Base-by-base conservation (phyloP, 2,797 vertebrate genomes). In the Mycteria americana region DNA sequence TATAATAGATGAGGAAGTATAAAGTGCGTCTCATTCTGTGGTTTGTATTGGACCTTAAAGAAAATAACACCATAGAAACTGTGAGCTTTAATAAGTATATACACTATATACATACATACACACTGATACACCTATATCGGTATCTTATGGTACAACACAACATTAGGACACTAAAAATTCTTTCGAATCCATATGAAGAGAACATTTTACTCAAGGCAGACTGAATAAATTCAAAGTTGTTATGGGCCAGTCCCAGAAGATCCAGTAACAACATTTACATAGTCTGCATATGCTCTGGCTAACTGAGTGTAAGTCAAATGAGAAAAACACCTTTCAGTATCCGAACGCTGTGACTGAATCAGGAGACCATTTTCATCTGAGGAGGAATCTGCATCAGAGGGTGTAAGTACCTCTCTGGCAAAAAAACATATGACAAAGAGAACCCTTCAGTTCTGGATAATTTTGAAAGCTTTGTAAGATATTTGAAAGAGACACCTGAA, bases 181-280 rank as follows among this genome's bases (percentile, higher is more conserved):
- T 65, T 91, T 51, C 4, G 3, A 74, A 48, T 69, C 37, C 14
- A 43, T 50, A 19, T 22, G 46, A 89, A 92, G 77, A 68, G 53
- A 60, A 59, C 11, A 35, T 67, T 94, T 91, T 83, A 82, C 39
- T 31, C 51, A 76, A 81, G 53, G 19, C 13, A 89, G 50, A 62
- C 45, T 43, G 59, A 89, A 54, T 51, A 89, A 87, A 91, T 62
- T 92, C 45, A 25, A 68, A 77, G 18, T 28, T 62, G 18, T 21
- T 62, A 72, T 12, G 35, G 46, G 35, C 54, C 50, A 19, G 48
- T 88, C 88, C 60, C 91, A 90, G 35, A 88, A 92, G 83, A 70
- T 85, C 60, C 83, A 95, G 60, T 72, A 95, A 88, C 82, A 85
- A 85, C 48, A 78, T 93, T 96, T 93, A 78, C 50, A 64, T 27